Conservation (phyloP, 1,140 invertebrate genomes). For the Caenorhabditis tropicalis region DNA sequence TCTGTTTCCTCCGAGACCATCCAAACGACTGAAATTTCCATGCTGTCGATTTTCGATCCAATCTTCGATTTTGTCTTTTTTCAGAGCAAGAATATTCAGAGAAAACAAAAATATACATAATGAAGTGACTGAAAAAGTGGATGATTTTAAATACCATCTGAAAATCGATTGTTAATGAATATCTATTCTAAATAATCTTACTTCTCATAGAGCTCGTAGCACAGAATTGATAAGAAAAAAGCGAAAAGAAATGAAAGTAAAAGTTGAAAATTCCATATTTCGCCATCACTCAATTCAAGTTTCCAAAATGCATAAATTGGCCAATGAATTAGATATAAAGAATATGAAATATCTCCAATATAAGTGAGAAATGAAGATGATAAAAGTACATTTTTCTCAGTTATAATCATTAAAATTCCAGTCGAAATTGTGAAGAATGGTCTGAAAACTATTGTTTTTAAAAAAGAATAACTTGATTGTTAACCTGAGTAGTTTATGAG, state of each 20-base stretch:
- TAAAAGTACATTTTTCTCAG: neutral
- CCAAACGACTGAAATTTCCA: neutral
- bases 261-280: neutral
- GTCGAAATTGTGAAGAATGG: neutral
- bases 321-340: conserved; percentile 6
- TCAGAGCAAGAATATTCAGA: neutral
- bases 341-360: conserved; percentile 6
- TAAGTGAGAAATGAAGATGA: neutral
- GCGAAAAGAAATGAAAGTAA: neutral
- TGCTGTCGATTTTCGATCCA: neutral
- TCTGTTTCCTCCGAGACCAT: neutral
- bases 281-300: neutral
- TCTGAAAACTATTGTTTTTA: neutral
- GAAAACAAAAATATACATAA: neutral
- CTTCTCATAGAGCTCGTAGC: neutral
- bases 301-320: neutral
- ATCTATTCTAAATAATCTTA: neutral
- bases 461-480: neutral
- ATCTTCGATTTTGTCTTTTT: neutral
- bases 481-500: neutral
- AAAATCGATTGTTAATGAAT: neutral
- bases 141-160: neutral
- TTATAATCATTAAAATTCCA: neutral
- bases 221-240: neutral
- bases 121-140: neutral